These are phyloP conservation scores for Sebastes steindachneri DNA, from an alignment of 2,797 vertebrate species.

Conservation along the genomic window DNA sequence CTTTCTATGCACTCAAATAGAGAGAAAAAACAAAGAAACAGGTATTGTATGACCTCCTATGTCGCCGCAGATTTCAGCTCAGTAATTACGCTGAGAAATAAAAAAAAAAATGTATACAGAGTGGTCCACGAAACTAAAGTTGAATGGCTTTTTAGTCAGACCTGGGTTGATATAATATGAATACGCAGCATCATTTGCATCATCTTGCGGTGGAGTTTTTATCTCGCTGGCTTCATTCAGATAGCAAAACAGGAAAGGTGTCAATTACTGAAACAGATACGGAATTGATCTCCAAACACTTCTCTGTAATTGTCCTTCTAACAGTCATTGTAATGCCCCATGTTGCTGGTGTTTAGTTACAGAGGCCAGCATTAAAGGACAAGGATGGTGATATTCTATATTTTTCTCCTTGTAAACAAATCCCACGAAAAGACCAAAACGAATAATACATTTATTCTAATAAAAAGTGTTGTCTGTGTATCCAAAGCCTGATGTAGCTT, in stretches of 20 bases:
- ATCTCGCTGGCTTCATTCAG: neutral
- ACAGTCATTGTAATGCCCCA: neutral
- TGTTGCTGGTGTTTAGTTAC: neutral
- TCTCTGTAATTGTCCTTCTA: neutral
- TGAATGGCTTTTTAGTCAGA: constrained; percentile 10
- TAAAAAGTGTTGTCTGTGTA: neutral
- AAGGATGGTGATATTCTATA: neutral
- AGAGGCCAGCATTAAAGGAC: neutral
- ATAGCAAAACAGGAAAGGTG: neutral
- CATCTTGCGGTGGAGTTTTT: neutral
- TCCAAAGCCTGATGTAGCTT: neutral
- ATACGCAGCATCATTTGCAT: neutral
- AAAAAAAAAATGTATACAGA: constrained; percentile 2
- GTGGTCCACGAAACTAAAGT: neutral
- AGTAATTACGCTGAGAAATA: constrained; percentile 40
- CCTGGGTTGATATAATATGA: neutral
- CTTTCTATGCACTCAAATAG: constrained; percentile 21
- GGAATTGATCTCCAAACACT: neutral
- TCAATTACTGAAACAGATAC: neutral
- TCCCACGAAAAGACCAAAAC: neutral
- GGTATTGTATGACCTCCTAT: constrained; percentile 41
- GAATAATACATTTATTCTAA: neutral
- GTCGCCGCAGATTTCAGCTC: constrained; percentile 29
- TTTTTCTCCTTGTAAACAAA: neutral
- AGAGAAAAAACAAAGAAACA: constrained; percentile 8